phyloP scores from a whole-genome alignment of 2,113 vertebrate genomes.

The Cyanoramphus novaezelandiae region DNA sequence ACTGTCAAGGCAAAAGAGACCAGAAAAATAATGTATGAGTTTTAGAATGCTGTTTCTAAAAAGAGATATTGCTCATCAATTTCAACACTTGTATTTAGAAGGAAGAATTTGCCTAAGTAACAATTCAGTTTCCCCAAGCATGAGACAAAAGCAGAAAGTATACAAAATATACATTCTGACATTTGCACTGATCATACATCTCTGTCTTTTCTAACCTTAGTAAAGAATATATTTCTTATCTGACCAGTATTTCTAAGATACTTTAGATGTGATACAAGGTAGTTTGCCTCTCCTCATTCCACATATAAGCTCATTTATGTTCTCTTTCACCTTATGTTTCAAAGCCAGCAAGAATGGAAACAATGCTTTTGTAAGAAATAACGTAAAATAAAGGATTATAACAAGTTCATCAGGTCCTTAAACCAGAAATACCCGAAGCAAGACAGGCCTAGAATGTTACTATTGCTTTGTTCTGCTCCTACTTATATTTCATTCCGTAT shows the following conservation, averaged over 20 bases:
- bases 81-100: not conserved
- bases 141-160: not conserved
- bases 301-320: not conserved
- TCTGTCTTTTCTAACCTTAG: not conserved
- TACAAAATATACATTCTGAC: not conserved
- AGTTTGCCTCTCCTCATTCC: not conserved
- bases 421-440: not conserved
- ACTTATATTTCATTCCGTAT: not conserved
- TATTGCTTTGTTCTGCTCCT: not conserved
- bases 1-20: not conserved
- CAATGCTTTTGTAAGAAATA: not conserved
- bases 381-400: not conserved
- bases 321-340: not conserved
- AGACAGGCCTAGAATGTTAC: not conserved
- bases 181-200: not conserved
- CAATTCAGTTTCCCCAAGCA: not conserved
- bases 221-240: not conserved
- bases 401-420: not conserved
- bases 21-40: not conserved
- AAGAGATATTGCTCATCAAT: not conserved
- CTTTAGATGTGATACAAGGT: not conserved
- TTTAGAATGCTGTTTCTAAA: not conserved
- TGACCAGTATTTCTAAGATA: not conserved
- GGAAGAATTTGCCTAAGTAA: not conserved
- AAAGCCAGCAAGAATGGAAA: not conserved